phyloP scores from a whole-genome alignment of 2,888 invertebrate genomes.

The Patella depressa region DNA sequence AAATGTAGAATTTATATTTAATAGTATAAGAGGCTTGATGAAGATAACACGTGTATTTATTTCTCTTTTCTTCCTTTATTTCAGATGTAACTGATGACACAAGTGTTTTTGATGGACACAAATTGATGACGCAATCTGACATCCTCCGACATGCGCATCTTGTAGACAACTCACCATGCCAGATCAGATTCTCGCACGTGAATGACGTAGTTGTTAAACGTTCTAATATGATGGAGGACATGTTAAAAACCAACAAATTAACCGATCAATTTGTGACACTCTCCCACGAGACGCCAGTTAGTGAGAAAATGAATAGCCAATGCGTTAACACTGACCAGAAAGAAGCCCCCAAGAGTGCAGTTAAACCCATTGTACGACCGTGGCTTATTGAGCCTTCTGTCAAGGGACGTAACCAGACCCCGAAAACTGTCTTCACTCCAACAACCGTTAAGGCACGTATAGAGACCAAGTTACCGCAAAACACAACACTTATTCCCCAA shows the following conservation, averaged over 20 bases:
- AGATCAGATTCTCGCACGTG: background rate
- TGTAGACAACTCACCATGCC: too few species aligned
- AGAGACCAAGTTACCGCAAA: too few species aligned
- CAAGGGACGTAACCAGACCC: background rate
- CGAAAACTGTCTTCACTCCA: background rate
- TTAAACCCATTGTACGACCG: conserved; percentile 37
- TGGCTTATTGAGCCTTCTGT: conserved; percentile 27
- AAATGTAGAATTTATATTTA: background rate
- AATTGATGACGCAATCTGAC: background rate
- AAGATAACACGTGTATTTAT: background rate
- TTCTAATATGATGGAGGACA: background rate
- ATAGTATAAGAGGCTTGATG: background rate
- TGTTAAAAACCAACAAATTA: background rate
- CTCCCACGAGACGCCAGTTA: background rate
- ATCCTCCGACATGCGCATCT: background rate
- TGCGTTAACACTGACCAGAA: background rate
- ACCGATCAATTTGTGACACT: background rate
- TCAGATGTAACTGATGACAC: conserved; percentile 1
- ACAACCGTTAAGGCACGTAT: background rate
- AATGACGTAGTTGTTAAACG: background rate
- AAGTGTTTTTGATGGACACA: background rate
- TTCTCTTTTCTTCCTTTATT: background rate
- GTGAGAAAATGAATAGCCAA: background rate
- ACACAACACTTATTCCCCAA: background rate
- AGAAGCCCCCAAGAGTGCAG: conserved; percentile 28